These are phyloP conservation scores for Vulpes lagopus DNA, from an alignment of 2,113 vertebrate species.

Conservation along the genomic window DNA sequence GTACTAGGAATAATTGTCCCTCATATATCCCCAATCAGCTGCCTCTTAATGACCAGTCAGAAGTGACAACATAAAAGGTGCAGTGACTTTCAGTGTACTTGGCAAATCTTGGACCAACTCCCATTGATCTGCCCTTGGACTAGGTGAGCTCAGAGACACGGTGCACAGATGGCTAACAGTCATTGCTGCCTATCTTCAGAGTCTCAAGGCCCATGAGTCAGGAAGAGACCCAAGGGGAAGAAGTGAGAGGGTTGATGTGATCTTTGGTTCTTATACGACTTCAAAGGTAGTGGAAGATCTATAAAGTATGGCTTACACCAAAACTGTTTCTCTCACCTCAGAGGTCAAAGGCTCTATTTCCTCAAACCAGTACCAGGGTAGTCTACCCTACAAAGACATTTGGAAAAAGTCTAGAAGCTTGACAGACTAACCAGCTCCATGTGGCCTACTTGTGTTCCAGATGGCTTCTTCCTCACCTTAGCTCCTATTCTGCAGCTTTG, in stretches of 20 bases:
- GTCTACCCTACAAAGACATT: not conserved
- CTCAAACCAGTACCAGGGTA: not conserved
- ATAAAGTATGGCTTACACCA: not conserved
- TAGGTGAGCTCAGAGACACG: conserved; percentile 56
- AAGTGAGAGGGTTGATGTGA: not conserved
- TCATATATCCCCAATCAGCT: conserved; percentile 75
- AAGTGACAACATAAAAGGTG: conserved; percentile 66
- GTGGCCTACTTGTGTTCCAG: conserved; percentile 21
- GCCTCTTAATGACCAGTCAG: conserved; percentile 78
- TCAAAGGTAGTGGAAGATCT: not conserved
- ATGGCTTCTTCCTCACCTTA: not conserved
- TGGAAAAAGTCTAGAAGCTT: conserved; percentile 13
- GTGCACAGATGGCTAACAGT: not conserved
- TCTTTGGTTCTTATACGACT: not conserved
- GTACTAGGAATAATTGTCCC: conserved; percentile 68
- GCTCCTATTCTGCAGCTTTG: conserved; percentile 12
- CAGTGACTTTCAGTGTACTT: conserved; percentile 74
- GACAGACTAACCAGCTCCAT: conserved; percentile 32
- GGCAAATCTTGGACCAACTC: conserved; percentile 64
- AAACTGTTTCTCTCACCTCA: not conserved
- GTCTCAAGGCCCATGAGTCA: not conserved
- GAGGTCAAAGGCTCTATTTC: not conserved
- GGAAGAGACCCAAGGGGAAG: not conserved
- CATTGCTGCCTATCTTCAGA: not conserved
- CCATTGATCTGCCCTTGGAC: conserved; percentile 72